These are phyloP conservation scores for Apistogramma diplotaenia DNA, from an alignment of 2,113 vertebrate genomes.

Conservation along the genomic window DNA sequence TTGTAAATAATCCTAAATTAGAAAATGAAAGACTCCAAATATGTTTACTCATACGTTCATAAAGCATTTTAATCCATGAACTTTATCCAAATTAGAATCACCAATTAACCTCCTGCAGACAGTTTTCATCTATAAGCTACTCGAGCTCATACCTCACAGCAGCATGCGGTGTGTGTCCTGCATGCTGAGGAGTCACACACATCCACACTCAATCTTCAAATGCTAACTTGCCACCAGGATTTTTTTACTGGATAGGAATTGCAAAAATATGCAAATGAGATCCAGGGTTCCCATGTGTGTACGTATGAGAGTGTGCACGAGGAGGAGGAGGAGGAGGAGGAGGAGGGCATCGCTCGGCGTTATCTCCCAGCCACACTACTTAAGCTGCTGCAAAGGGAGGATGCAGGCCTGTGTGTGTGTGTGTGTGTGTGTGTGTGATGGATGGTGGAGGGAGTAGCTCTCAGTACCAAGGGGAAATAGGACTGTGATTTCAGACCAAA, in stretches of 20 bases:
- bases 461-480: constrained; percentile 63
- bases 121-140: not conserved
- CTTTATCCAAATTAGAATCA: not conserved
- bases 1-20: not conserved
- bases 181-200: not conserved
- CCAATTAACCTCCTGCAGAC: not conserved
- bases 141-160: not conserved
- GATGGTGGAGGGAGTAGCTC: constrained; percentile 4
- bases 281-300: not conserved
- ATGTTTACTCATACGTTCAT: not conserved
- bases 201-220: constrained; percentile 13
- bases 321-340: constrained; percentile 2
- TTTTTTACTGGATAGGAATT: constrained; percentile 41
- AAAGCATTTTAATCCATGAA: not conserved
- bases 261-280: constrained; percentile 60
- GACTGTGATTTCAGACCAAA: constrained; percentile 74
- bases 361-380: constrained; percentile 68
- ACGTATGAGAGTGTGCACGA: not conserved
- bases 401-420: not conserved
- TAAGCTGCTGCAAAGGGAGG: constrained; percentile 24
- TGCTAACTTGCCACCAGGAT: constrained; percentile 34
- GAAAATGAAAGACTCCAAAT: not conserved
- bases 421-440: not conserved
- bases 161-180: not conserved
- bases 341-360: constrained; percentile 20